Percentiles rank a stretch among this genome's conserved stretches.
phyloP scores from a whole-genome alignment of 2,797 vertebrate species.

The Cynopterus sphinx region DNA sequence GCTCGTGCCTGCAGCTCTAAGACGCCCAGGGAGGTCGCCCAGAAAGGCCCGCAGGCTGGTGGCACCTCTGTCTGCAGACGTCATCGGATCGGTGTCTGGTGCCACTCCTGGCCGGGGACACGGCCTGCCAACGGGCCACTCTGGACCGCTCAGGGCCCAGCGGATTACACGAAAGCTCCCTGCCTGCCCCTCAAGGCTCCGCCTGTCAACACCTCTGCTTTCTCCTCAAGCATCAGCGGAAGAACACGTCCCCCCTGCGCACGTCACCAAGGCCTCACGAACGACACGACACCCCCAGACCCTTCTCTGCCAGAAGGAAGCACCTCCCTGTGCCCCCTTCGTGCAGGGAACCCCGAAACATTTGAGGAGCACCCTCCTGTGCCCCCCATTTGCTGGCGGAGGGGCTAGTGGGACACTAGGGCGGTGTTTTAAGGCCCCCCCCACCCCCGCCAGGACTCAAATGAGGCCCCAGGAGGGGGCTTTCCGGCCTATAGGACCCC shows the following conservation, averaged over 20 bases:
- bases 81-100: neutral
- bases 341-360: neutral
- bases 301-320: constrained; percentile 67
- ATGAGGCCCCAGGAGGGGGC: neutral
- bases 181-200: constrained; percentile 39
- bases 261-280: constrained; percentile 1
- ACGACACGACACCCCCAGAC: neutral
- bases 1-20: neutral
- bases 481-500: neutral
- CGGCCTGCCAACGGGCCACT: neutral
- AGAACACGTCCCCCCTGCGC: neutral
- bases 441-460: neutral
- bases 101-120: neutral
- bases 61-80: neutral
- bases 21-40: neutral
- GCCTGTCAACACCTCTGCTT: constrained; percentile 6
- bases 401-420: neutral
- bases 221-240: constrained; percentile 32
- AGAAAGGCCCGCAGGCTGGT: neutral
- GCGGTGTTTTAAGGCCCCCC: no score
- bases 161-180: constrained; percentile 63
- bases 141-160: constrained; percentile 55
- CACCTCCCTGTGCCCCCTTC: constrained; percentile 21
- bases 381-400: constrained; percentile 17
- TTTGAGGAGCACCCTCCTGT: neutral